A percentile compares a stretch with the other conserved stretches of the same genome.
phyloP scores from a whole-genome alignment of 2,113 vertebrate genomes.

The Microtus oregoni region DNA sequence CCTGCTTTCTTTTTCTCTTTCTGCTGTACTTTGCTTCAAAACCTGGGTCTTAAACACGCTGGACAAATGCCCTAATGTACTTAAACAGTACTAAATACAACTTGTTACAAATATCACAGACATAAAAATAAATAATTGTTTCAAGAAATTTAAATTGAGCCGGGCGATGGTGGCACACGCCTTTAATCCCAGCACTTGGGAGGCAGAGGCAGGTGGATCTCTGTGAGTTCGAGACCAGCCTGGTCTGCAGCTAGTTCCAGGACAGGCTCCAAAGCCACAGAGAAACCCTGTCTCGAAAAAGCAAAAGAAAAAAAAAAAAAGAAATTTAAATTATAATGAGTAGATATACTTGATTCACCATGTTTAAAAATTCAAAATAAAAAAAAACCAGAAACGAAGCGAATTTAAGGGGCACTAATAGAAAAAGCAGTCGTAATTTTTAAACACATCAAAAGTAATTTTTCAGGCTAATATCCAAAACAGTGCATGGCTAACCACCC shows the following conservation, averaged over 20 bases:
- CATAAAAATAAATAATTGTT: conserved; percentile 53
- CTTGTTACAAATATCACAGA: conserved; percentile 19
- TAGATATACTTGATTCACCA: background rate
- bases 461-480: conserved; percentile 47
- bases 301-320: too few relatives aligned
- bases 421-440: conserved; percentile 46
- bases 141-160: conserved; percentile 45
- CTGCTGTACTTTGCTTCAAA: too few relatives aligned
- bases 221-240: too few relatives aligned
- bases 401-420: conserved; percentile 50
- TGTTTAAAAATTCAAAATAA: background rate
- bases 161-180: too few relatives aligned
- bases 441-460: background rate
- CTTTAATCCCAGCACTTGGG: too few relatives aligned
- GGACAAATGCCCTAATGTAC: background rate
- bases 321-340: conserved; percentile 30
- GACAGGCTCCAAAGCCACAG: too few relatives aligned
- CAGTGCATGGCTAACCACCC: conserved; percentile 23
- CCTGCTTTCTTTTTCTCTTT: background rate
- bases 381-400: conserved; percentile 8
- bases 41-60: background rate
- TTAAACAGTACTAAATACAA: conserved; percentile 32
- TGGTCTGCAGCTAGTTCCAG: too few relatives aligned
- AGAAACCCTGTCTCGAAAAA: too few relatives aligned
- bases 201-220: too few relatives aligned